Percentiles rank a stretch among this genome's conserved stretches.
phyloP scores from a whole-genome alignment of 2,888 invertebrate species.

The Allygus modestus region DNA sequence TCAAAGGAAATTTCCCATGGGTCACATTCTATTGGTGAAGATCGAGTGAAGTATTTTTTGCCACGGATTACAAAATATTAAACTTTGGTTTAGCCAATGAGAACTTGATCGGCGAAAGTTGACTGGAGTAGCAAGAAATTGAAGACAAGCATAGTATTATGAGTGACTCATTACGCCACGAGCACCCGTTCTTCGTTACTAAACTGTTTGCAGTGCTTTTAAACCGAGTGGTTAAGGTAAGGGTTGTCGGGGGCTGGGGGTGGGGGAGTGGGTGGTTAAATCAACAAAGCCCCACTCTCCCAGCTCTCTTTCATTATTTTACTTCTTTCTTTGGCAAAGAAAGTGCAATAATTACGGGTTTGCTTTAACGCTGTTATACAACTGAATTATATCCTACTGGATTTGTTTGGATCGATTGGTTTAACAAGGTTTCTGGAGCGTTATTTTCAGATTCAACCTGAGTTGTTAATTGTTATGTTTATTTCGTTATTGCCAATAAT shows the following conservation, averaged over 20 bases:
- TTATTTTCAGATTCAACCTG: too few relatives aligned
- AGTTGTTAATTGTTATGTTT: too few relatives aligned
- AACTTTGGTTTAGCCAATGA: too few relatives aligned
- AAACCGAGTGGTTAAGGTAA: slow-evolving; percentile 39
- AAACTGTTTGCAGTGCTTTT: slow-evolving; percentile 43
- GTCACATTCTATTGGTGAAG: too few relatives aligned
- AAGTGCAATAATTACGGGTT: slow-evolving; percentile 40
- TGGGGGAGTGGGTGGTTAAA: slow-evolving; percentile 27
- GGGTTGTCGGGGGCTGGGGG: slow-evolving; percentile 4
- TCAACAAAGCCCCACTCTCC: slow-evolving; percentile 49
- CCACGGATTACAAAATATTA: too few relatives aligned
- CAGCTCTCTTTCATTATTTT: slow-evolving; percentile 56
- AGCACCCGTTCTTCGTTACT: slow-evolving; percentile 6
- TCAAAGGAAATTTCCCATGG: too few relatives aligned
- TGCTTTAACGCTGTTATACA: slow-evolving; percentile 11
- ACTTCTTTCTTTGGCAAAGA: slow-evolving; percentile 44
- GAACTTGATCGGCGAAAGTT: background rate
- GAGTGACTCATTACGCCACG: slow-evolving; percentile 1
- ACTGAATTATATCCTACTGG: background rate
- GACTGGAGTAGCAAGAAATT: background rate
- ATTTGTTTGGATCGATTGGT: too few relatives aligned
- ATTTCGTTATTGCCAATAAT: too few relatives aligned
- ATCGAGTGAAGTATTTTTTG: too few relatives aligned
- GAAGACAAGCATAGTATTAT: background rate
- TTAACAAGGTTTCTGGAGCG: too few relatives aligned